Evolutionary conservation across 2,888 invertebrate genomes (phyloP).

Genomic region (Mystacides longicornis): DNA sequence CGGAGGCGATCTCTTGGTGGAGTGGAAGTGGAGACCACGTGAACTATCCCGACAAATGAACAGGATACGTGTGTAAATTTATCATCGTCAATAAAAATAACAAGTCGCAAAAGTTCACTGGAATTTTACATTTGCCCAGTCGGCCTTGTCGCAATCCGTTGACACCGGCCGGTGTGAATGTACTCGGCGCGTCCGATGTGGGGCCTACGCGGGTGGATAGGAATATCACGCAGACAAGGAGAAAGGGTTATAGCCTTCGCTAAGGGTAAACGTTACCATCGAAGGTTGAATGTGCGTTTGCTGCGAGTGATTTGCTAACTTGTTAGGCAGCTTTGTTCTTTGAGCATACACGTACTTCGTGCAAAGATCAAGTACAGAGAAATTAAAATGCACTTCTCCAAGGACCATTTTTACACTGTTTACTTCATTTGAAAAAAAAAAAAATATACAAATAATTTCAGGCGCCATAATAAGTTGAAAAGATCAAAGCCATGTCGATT

Average conservation of each 20-base stretch:
- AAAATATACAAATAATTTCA: too few relatives aligned
- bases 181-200: constrained; percentile 8
- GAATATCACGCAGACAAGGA: not conserved
- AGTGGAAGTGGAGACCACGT: too few relatives aligned
- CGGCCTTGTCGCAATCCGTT: constrained; percentile 17
- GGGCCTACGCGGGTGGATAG: not conserved
- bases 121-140: not conserved
- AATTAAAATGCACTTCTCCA: too few relatives aligned
- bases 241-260: not conserved
- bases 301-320: not conserved
- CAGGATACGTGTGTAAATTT: not conserved
- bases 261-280: not conserved
- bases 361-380: too few relatives aligned
- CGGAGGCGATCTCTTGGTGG: too few relatives aligned
- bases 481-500: too few relatives aligned
- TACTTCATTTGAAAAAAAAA: too few relatives aligned
- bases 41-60: not conserved
- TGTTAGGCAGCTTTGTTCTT: not conserved
- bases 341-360: not conserved
- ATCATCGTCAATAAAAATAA: not conserved
- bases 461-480: too few relatives aligned
- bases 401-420: too few relatives aligned
- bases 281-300: not conserved
- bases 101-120: constrained; percentile 8
- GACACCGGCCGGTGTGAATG: constrained; percentile 18